A percentile compares a stretch with the other conserved stretches of the same genome.
phyloP scores from a whole-genome alignment of 1,140 invertebrate genomes.

The Eufriesea mexicana region DNA sequence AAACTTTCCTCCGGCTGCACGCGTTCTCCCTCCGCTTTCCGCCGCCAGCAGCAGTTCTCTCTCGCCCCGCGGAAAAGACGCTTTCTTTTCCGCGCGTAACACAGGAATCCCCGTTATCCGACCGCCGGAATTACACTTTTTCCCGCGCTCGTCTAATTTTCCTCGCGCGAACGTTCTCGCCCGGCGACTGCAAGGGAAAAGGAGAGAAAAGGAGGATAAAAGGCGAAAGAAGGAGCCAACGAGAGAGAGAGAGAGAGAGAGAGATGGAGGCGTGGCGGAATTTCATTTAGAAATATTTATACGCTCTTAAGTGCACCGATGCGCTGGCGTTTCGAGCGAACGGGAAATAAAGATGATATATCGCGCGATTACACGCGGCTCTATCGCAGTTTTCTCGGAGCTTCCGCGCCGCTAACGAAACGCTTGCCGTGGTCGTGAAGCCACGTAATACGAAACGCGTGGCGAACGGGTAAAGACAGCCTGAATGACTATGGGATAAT shows the following conservation, averaged over 20 bases:
- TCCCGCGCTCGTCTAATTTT: conserved; percentile 18
- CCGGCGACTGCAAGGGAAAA: too few relatives aligned
- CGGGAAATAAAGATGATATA: conserved; percentile 47
- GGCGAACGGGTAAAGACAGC: conserved; percentile 42
- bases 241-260: not conserved
- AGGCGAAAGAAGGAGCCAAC: not conserved
- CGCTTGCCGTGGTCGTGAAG: not conserved
- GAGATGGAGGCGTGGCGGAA: conserved; percentile 21
- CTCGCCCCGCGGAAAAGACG: not conserved
- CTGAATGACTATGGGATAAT: conserved; percentile 69
- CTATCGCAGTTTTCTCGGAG: conserved; percentile 39
- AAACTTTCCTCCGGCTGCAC: conserved; percentile 15
- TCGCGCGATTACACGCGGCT: conserved; percentile 30
- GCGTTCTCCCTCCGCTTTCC: not conserved
- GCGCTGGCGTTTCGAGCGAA: conserved; percentile 3
- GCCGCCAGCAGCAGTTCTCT: not conserved
- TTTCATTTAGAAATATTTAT: conserved; percentile 51
- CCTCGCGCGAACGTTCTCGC: not conserved
- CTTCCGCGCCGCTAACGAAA: conserved; percentile 40
- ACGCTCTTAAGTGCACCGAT: conserved; percentile 35
- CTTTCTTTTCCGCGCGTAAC: not conserved
- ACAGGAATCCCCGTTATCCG: not conserved
- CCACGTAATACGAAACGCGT: conserved; percentile 29
- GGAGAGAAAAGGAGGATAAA: too few relatives aligned
- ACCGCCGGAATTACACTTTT: conserved; percentile 21